These are phyloP conservation scores for Tiliacea aurago DNA, from an alignment of 2,888 invertebrate species.

Conservation along the genomic window DNA sequence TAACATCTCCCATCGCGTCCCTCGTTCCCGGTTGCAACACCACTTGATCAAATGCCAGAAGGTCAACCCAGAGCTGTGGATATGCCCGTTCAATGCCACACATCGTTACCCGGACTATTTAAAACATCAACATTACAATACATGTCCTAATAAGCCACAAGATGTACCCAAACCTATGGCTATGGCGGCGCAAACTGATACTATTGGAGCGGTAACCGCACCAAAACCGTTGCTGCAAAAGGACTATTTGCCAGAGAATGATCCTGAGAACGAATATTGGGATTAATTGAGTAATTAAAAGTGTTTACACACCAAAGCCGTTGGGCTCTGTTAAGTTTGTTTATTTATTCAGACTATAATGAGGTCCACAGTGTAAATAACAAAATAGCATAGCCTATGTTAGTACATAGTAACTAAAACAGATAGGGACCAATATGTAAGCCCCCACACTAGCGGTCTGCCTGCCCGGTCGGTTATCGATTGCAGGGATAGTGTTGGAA, in stretches of 20 bases:
- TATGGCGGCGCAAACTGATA: accelerated
- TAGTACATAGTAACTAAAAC: neutral
- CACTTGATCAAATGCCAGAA: conserved; percentile 90
- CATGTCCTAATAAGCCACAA: conserved; percentile 10
- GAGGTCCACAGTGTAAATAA: no score
- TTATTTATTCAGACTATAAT: no score
- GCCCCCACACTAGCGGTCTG: neutral
- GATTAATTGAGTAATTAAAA: conserved; percentile 60
- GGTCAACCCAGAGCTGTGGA: conserved; percentile 79
- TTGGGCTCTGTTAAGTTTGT: no score
- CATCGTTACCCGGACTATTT: conserved; percentile 82
- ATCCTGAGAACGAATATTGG: conserved; percentile 78
- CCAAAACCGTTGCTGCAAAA: conserved; percentile 68
- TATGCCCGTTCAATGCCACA: conserved; percentile 90
- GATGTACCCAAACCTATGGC: neutral
- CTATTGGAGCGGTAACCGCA: conserved; percentile 42
- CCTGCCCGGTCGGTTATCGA: neutral
- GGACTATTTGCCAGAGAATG: conserved; percentile 71
- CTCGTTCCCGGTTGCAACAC: conserved; percentile 85
- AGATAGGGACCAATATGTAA: neutral
- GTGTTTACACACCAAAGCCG: no score
- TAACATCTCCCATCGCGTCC: conserved; percentile 86
- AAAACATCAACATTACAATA: conserved; percentile 30
- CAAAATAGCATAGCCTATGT: neutral
- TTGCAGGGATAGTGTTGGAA: neutral